Evolutionary conservation across 2,113 vertebrate genomes (phyloP), one percentile per base, ranked within the genome.

Genomic region (Cavia porcellus): DNA sequence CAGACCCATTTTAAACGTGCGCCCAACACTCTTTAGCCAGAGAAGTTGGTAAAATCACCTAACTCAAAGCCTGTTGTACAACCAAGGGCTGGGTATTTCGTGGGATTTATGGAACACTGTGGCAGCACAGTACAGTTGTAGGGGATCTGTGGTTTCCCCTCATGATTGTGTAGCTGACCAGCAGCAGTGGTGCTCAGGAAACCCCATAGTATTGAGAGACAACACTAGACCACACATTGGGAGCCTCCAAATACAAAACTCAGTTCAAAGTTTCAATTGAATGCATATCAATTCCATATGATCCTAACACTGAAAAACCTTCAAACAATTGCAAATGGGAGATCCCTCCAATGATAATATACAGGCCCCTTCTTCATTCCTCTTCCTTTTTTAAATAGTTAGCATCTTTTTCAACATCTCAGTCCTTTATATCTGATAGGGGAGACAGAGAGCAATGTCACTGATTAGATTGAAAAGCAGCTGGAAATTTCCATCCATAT

Each of bases 391-490:
- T 87, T 64, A 38, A 90, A 92, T 59, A 93, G 86, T 79, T 68
- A 87, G 59, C 3, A 30, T n/a, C 5, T 20, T 74, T 7, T 50
- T 85, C 66, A 79, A 85, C 2, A 88, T 61, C 17, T 12, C 50
- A n/a, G 11, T 24, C 30, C 4, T 83, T 75, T 35, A 47, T 22
- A 82, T 50, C 57, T 50, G n/a, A 1, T 45, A 25, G 75, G 1
- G 7, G 3, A 3, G 20, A 52, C 15, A 0, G 22, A 50, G 24
- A 42, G 35, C 61, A 45, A 66, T 30, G 22, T 7, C 19, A 50
- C 47, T 66, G 17, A 66, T 66, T 93, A 85, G 3, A 91, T 82
- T 57, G 52, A 35, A 95, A 96, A 66, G 13, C 1, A 81, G 25
- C 10, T 80, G 2, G 1, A 42, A 50, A 7, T 50, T 77, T 50